Evolutionary conservation across 1,140 invertebrate species (phyloP).

Genomic region (Cherax destructor): DNA sequence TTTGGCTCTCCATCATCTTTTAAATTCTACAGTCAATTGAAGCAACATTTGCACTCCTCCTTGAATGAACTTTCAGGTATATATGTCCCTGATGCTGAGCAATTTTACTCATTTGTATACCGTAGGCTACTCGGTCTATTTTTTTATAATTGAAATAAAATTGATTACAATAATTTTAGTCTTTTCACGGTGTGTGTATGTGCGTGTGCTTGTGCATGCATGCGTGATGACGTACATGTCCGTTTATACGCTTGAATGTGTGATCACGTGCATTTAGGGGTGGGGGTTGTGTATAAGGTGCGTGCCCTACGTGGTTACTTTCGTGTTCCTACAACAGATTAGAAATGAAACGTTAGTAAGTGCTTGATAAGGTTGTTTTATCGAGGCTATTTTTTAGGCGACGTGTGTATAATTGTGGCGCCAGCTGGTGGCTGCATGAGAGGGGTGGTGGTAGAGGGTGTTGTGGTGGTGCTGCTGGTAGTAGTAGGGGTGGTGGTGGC

Average conservation of each 20-base stretch:
- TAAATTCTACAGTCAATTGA: too few relatives aligned
- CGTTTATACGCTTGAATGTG: too few relatives aligned
- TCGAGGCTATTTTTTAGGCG: too few relatives aligned
- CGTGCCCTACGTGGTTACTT: neutral
- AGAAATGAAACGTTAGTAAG: slow-evolving; percentile 3
- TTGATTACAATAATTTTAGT: neutral
- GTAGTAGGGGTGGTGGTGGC: neutral
- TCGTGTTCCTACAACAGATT: slow-evolving; percentile 8
- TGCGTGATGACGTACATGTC: neutral
- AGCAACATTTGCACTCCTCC: too few relatives aligned
- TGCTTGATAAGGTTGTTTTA: neutral
- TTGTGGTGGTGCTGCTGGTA: neutral
- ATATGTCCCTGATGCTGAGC: too few relatives aligned
- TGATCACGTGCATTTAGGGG: too few relatives aligned
- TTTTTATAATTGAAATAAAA: too few relatives aligned
- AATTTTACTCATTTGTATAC: too few relatives aligned
- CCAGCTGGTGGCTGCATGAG: neutral
- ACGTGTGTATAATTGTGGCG: slow-evolving; percentile 4
- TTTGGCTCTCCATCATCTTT: too few relatives aligned
- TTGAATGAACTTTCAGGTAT: too few relatives aligned
- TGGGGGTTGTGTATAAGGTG: neutral
- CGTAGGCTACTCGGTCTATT: too few relatives aligned
- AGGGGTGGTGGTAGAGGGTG: neutral
- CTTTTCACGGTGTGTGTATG: neutral
- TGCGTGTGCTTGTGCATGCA: neutral